A percentile compares a stretch with the other conserved stretches of the same genome.
Conservation (phyloP, 2,888 invertebrate species). For the Aplocera efformata region DNA sequence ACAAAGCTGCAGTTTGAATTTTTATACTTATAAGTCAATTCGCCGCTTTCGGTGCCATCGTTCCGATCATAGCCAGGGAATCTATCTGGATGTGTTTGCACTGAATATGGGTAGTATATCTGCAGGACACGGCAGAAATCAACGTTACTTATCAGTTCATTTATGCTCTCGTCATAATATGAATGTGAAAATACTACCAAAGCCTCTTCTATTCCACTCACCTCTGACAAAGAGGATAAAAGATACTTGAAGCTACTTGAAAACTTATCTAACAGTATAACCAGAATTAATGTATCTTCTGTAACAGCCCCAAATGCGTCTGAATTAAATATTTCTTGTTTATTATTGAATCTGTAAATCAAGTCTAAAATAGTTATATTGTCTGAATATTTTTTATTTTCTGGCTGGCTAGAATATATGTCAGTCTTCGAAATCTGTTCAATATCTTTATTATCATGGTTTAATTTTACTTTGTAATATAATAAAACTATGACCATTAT, state of each 20-base stretch:
- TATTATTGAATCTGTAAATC: conserved; percentile 29
- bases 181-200: conserved; percentile 56
- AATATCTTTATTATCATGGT: neutral
- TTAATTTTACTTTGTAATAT: neutral
- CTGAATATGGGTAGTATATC: conserved; percentile 54
- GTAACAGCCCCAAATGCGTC: conserved; percentile 38
- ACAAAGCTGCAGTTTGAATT: conserved; percentile 43
- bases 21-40: conserved; percentile 30
- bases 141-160: conserved; percentile 40
- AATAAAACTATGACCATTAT: neutral
- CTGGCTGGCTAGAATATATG: neutral
- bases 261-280: conserved; percentile 40
- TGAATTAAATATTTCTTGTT: conserved; percentile 38
- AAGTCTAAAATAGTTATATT: conserved; percentile 1
- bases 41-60: conserved; percentile 44
- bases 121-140: conserved; percentile 53
- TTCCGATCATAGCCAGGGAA: conserved; percentile 43
- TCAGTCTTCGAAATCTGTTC: neutral
- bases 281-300: conserved; percentile 42
- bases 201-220: conserved; percentile 45
- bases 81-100: conserved; percentile 39
- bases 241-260: conserved; percentile 41
- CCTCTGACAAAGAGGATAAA: conserved; percentile 42
- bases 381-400: neutral
- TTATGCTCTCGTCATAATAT: conserved; percentile 41